Percentiles rank a stretch among this genome's conserved stretches.
Evolutionary conservation across 2,888 invertebrate species (phyloP).

Genomic region (Pachycephus smyrnensis): DNA sequence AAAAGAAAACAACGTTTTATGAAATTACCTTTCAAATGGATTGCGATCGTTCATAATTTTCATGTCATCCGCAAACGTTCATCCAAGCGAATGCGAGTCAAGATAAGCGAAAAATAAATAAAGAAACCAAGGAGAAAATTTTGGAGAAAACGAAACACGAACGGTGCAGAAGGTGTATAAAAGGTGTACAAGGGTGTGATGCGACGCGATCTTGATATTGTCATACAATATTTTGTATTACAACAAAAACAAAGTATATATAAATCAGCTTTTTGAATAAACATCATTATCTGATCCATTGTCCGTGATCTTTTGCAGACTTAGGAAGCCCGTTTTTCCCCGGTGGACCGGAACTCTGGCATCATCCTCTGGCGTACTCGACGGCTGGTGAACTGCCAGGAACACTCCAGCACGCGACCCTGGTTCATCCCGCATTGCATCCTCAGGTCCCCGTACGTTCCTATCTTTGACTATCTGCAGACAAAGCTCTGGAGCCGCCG

Average conservation of each 20-base stretch:
- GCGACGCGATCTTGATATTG: neutral
- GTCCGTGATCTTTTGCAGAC: constrained; percentile 74
- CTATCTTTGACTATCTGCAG: constrained; percentile 97
- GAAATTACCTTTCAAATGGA: neutral
- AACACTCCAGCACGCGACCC: constrained; percentile 86
- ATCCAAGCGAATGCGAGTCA: neutral
- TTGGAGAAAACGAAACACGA: too few relatives aligned
- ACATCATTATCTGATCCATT: neutral
- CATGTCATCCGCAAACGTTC: neutral
- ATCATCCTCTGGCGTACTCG: constrained; percentile 87
- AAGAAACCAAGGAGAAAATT: neutral
- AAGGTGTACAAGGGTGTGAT: neutral
- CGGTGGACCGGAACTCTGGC: constrained; percentile 94
- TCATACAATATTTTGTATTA: neutral
- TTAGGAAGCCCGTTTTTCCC: constrained; percentile 97
- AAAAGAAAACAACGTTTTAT: neutral
- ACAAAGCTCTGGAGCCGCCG: constrained; percentile 77
- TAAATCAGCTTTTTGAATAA: neutral
- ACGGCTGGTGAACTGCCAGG: constrained; percentile 87
- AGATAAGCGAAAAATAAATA: neutral
- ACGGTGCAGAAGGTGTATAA: neutral
- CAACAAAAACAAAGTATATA: neutral
- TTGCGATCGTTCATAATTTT: neutral
- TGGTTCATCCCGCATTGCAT: constrained; percentile 97
- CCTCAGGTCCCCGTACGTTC: constrained; percentile 98